phyloP scores from a whole-genome alignment of 2,888 invertebrate genomes.

The Coleophora deauratella region DNA sequence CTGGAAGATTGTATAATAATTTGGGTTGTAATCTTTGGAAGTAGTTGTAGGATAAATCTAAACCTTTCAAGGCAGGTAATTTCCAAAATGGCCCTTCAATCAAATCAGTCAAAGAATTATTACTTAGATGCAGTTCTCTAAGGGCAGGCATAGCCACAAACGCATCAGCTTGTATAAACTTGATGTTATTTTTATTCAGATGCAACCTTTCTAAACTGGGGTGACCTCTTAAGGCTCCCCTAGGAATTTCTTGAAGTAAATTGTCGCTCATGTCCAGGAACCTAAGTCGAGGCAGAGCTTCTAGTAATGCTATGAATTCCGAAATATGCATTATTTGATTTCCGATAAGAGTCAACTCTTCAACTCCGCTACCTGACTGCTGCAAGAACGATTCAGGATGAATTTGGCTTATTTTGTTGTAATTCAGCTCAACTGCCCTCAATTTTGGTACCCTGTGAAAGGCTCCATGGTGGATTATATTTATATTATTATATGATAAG shows the following conservation, averaged over 20 bases:
- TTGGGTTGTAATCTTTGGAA: constrained; percentile 81
- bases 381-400: constrained; percentile 89
- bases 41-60: constrained; percentile 85
- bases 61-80: constrained; percentile 86
- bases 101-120: constrained; percentile 85
- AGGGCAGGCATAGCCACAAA: constrained; percentile 89
- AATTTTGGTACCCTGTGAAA: constrained; percentile 85
- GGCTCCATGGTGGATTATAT: constrained; percentile 84
- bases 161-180: constrained; percentile 83
- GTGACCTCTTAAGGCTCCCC: constrained; percentile 85
- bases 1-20: constrained; percentile 83
- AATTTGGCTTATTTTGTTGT: constrained; percentile 82
- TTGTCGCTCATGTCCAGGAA: constrained; percentile 88
- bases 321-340: constrained; percentile 85
- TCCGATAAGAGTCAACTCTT: constrained; percentile 83
- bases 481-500: constrained; percentile 82
- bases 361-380: constrained; percentile 81
- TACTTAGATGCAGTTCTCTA: constrained; percentile 85
- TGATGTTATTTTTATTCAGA: constrained; percentile 84
- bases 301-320: constrained; percentile 82
- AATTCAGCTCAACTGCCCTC: constrained; percentile 82
- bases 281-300: constrained; percentile 83
- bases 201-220: constrained; percentile 86
- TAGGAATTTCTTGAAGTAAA: constrained; percentile 82
- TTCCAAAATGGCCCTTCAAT: constrained; percentile 88